Percentiles rank a stretch among this genome's conserved stretches.
Conservation (phyloP, 2,888 invertebrate species). For the Polyploca ridens region DNA sequence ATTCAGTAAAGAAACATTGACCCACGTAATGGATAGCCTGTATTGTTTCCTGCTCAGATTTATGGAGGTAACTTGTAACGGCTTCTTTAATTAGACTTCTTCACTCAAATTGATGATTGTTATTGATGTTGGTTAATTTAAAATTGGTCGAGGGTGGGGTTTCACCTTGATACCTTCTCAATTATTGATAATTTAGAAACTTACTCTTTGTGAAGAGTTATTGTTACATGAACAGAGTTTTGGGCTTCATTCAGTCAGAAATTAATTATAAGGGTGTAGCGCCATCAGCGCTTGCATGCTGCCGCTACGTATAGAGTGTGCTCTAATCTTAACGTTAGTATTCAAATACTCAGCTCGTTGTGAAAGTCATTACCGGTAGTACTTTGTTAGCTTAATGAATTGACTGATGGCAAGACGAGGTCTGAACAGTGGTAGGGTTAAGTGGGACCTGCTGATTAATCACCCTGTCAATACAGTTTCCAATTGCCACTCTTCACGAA, state of each 20-base stretch:
- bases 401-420: constrained; percentile 81
- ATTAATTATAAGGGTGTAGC: constrained; percentile 25
- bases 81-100: constrained; percentile 83
- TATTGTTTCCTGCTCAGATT: constrained; percentile 81
- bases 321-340: constrained; percentile 58
- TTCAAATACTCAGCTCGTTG: constrained; percentile 64
- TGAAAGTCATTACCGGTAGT: constrained; percentile 80
- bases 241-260: constrained; percentile 23
- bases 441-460: constrained; percentile 82
- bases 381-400: constrained; percentile 84
- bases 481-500: constrained; percentile 80
- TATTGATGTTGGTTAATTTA: constrained; percentile 77
- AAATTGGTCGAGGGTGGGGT: constrained; percentile 57
- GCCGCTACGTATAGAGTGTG: constrained; percentile 29
- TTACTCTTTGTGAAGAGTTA: constrained; percentile 40
- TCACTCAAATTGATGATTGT: constrained; percentile 82
- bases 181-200: constrained; percentile 54
- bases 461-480: constrained; percentile 80
- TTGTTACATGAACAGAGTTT: constrained; percentile 25
- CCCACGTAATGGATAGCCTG: constrained; percentile 77
- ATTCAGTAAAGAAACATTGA: constrained; percentile 74
- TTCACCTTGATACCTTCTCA: constrained; percentile 52
- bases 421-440: constrained; percentile 81
- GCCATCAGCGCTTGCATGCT: constrained; percentile 15
- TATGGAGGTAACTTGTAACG: constrained; percentile 84